phyloP scores from a whole-genome alignment of 2,888 invertebrate genomes.

The Escarpia spicata region DNA sequence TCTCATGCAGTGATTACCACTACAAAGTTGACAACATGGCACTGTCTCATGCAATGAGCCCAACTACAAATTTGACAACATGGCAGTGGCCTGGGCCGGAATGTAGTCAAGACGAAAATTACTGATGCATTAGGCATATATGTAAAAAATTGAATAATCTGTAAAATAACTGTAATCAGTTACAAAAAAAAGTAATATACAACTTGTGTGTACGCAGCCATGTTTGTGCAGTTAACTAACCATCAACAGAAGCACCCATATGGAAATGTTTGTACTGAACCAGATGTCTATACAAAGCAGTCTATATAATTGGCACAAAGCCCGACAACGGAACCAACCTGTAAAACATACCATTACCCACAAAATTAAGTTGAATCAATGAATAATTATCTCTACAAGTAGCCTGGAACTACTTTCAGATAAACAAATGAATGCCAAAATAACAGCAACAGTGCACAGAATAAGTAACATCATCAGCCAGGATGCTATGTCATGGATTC shows the following conservation, averaged over 20 bases:
- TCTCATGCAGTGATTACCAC: background rate
- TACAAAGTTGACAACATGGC: background rate
- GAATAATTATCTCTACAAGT: too few relatives aligned
- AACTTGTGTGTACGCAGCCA: background rate
- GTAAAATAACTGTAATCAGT: background rate
- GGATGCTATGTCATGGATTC: too few relatives aligned
- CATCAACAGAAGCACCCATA: background rate
- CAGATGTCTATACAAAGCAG: background rate
- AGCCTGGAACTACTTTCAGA: too few relatives aligned
- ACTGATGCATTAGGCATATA: background rate
- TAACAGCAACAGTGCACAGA: too few relatives aligned
- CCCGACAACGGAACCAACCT: too few relatives aligned
- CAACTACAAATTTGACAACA: background rate
- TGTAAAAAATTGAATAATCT: background rate
- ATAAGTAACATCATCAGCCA: too few relatives aligned
- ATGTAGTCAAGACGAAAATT: background rate
- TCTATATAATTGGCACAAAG: background rate
- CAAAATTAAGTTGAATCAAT: too few relatives aligned
- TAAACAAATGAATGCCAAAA: too few relatives aligned
- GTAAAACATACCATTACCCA: too few relatives aligned
- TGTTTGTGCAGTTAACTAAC: background rate
- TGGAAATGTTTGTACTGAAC: background rate
- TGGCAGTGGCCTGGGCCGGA: background rate
- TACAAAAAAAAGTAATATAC: background rate
- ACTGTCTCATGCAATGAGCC: background rate